Evolutionary conservation across 1,140 invertebrate species (phyloP).

Genomic region (Aplysia californica): DNA sequence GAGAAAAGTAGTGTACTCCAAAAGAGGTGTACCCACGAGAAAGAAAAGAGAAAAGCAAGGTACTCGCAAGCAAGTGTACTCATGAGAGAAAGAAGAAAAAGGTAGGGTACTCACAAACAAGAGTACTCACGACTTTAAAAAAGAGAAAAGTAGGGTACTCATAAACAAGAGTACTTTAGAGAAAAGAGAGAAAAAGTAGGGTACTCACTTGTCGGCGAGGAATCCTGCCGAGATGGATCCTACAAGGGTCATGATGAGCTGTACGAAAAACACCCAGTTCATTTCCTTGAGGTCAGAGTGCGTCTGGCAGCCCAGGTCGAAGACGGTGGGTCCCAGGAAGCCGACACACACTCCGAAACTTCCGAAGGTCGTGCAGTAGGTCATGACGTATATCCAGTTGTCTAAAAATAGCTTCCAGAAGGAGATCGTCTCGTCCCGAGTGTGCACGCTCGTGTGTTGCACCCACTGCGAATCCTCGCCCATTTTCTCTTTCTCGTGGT

Average conservation of each 20-base stretch:
- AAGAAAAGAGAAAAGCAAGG: too few relatives aligned
- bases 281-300: slow-evolving; percentile 67
- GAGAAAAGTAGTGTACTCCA: too few relatives aligned
- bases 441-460: slow-evolving; percentile 29
- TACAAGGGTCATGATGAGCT: slow-evolving; percentile 69
- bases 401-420: slow-evolving; percentile 66
- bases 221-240: slow-evolving; percentile 69
- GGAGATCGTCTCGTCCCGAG: slow-evolving; percentile 36
- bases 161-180: too few relatives aligned
- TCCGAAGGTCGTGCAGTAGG: slow-evolving; percentile 69
- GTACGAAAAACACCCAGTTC: slow-evolving; percentile 71
- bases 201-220: slow-evolving; percentile 67
- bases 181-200: background rate
- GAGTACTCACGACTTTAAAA: too few relatives aligned
- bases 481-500: slow-evolving; percentile 5
- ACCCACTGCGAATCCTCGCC: slow-evolving; percentile 20
- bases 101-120: too few relatives aligned
- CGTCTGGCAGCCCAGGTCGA: slow-evolving; percentile 70
- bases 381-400: slow-evolving; percentile 66
- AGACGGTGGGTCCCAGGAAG: slow-evolving; percentile 69
- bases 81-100: too few relatives aligned
- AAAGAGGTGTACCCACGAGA: too few relatives aligned
- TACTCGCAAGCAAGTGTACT: too few relatives aligned
- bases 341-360: slow-evolving; percentile 71
- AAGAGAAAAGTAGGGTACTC: too few relatives aligned